A percentile compares a stretch with the other conserved stretches of the same genome.
These are phyloP conservation scores for Masnerella sp. DNA, from an alignment of 2,888 invertebrate species.

Conservation along the genomic window DNA sequence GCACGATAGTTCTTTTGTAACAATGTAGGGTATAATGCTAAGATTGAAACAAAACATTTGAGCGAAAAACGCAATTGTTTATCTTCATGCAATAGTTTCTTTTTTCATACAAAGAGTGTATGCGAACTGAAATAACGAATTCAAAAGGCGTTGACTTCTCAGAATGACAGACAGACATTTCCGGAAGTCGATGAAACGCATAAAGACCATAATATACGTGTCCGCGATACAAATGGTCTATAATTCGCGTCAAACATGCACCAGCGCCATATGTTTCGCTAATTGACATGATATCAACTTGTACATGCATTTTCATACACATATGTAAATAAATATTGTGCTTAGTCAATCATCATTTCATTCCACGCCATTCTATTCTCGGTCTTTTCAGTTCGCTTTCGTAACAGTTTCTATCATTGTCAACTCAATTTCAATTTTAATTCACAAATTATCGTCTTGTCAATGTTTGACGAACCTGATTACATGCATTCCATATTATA, in stretches of 20 bases:
- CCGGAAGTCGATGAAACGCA: constrained; percentile 63
- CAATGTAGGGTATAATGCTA: constrained; percentile 40
- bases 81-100: constrained; percentile 42
- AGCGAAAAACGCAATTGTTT: constrained; percentile 50
- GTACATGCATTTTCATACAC: constrained; percentile 49
- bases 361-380: constrained; percentile 25
- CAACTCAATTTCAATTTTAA: background rate
- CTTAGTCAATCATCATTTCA: constrained; percentile 55
- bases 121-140: constrained; percentile 61
- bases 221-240: constrained; percentile 61
- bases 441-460: background rate
- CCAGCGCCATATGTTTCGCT: constrained; percentile 59
- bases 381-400: constrained; percentile 22
- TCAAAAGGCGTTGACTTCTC: constrained; percentile 61
- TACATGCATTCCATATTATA: too few species aligned
- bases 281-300: constrained; percentile 58
- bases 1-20: constrained; percentile 49
- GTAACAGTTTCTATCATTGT: constrained; percentile 15
- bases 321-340: constrained; percentile 56
- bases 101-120: constrained; percentile 52
- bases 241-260: constrained; percentile 61
- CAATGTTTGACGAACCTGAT: too few species aligned
- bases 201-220: constrained; percentile 63
- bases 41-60: constrained; percentile 50
- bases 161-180: constrained; percentile 61